Evolutionary conservation across 2,888 invertebrate genomes (phyloP).

Genomic region (Uloborus plumipes): DNA sequence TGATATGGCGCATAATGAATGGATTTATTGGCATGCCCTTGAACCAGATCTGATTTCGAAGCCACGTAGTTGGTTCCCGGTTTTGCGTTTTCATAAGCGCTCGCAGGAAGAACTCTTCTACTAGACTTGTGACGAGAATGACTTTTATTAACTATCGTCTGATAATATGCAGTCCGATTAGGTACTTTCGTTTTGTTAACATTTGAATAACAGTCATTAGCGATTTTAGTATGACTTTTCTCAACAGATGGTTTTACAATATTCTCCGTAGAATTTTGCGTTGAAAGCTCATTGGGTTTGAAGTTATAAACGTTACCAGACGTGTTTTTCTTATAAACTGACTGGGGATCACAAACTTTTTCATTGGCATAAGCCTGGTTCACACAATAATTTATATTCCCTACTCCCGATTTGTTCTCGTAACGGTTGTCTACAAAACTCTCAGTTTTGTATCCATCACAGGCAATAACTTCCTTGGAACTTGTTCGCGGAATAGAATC

Average conservation of each 20-base stretch:
- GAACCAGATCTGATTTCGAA: conserved; percentile 18
- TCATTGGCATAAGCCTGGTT: conserved; percentile 41
- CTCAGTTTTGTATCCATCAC: conserved; percentile 36
- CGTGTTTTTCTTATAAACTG: conserved; percentile 31
- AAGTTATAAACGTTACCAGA: conserved; percentile 42
- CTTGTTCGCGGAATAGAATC: neutral
- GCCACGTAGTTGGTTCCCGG: conserved; percentile 30
- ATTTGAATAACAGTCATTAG: conserved; percentile 29
- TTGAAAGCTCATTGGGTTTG: conserved; percentile 50
- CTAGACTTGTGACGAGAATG: conserved; percentile 54
- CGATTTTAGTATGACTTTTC: conserved; percentile 22
- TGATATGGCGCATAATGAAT: conserved; percentile 43
- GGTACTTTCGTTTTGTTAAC: conserved; percentile 40
- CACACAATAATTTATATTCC: conserved; percentile 33
- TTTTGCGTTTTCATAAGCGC: conserved; percentile 50
- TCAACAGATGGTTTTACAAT: conserved; percentile 13
- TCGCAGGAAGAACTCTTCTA: conserved; percentile 50
- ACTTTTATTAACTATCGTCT: conserved; percentile 48
- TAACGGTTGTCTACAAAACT: conserved; percentile 32
- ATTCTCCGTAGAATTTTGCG: conserved; percentile 40
- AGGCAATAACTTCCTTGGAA: conserved; percentile 34
- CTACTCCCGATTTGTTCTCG: conserved; percentile 17
- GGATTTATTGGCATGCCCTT: conserved; percentile 22
- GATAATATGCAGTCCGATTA: conserved; percentile 55
- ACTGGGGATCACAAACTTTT: conserved; percentile 55